Conservation (phyloP, 2,113 vertebrate genomes). For the Cinclus mexicanus region DNA sequence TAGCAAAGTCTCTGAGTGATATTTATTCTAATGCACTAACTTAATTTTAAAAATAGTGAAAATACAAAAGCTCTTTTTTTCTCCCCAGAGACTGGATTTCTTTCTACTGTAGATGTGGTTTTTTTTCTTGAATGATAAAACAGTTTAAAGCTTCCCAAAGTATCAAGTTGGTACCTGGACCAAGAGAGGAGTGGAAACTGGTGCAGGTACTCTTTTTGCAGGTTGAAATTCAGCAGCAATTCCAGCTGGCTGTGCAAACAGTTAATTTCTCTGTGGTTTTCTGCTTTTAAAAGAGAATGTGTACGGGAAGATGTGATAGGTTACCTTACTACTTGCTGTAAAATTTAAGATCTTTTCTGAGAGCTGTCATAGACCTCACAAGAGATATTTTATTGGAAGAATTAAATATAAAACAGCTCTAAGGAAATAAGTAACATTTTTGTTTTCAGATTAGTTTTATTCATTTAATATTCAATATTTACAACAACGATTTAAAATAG, state of each 20-base stretch:
- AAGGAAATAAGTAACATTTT: not conserved
- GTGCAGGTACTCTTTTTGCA: not conserved
- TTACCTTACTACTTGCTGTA: not conserved
- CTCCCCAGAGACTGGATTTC: not conserved
- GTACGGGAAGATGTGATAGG: not conserved
- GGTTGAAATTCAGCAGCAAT: not conserved
- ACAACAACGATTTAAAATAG: not conserved
- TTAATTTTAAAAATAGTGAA: not conserved
- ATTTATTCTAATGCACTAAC: not conserved
- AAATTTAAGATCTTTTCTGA: not conserved
- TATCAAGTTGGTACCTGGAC: not conserved
- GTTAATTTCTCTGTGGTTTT: not conserved
- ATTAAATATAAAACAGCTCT: not conserved
- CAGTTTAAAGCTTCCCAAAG: not conserved
- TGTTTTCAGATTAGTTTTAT: slow-evolving; percentile 26
- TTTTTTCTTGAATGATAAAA: not conserved
- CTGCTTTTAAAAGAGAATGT: not conserved
- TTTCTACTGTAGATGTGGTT: not conserved
- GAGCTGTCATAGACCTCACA: not conserved
- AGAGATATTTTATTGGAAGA: not conserved
- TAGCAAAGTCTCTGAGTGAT: not conserved
- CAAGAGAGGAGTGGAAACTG: not conserved
- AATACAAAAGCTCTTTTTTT: not conserved
- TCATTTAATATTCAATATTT: slow-evolving; percentile 3
- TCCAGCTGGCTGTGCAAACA: not conserved